Base-by-base conservation (phyloP, 30 jellyfish, hydroid and myxozoan species). In the Hydractinia echinata region DNA sequence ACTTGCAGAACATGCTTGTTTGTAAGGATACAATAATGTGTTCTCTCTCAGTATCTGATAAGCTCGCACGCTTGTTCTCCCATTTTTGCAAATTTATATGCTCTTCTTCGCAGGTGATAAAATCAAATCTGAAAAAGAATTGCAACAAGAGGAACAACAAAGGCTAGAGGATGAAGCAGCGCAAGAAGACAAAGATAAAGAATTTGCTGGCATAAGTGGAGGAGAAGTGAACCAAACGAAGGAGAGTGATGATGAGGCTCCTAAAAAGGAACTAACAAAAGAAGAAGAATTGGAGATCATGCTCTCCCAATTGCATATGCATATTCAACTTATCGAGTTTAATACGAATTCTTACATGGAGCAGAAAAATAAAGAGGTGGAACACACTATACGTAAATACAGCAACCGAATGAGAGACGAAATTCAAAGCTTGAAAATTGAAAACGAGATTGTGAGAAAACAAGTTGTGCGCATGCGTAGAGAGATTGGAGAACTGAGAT, bases 381-480 rank as follows among this genome's bases (percentile, higher is more conserved):
- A 74, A 49, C 61, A 74, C 0, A 13, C 83, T 44, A 74, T 74
- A 4, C 61, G 66, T 48, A 74, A n/a, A 49, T 55, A 74, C 20
- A 74, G 69, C 44, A 58, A 74, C 66, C 51, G 67, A 74, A 74
- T 74, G 51, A 51, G 54, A 74, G 83, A 74, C 72, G 69, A 74
- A 52, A 74, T 74, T 53, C 67, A 74, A 20, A 67, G 66, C 21
- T 58, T 74, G 71, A 74, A 74, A 49, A 49, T 74, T 11, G 83
- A 73, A 44, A 73, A 73, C 66, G 83, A 74, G 54, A 55, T 58
- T 19, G 83, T 74, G 15, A 66, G 83, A 74, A 74, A 74, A 51
- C 83, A 74, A 74, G 83, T 74, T 30, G 66, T 74, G 72, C 83
- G 83, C 3, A 74, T 74, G 83, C 83, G 83, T 50, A 52, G 66